Percentiles rank a stretch among this genome's conserved stretches.
These are phyloP conservation scores for Thecocarcelia acutangulata DNA, from an alignment of 2,888 invertebrate species.

Conservation along the genomic window DNA sequence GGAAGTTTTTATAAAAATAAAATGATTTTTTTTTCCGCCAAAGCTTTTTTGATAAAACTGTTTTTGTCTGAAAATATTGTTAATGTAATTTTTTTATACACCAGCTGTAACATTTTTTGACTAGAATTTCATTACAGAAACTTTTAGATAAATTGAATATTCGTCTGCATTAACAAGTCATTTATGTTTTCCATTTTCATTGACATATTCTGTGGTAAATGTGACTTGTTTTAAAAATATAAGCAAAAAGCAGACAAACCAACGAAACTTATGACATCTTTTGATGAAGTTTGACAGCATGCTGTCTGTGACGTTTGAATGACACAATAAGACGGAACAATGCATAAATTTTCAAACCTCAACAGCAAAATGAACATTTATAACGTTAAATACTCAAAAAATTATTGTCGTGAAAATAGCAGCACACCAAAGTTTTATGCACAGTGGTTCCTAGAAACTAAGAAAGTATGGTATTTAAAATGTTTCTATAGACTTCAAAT, in stretches of 20 bases:
- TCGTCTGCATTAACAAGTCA: background rate
- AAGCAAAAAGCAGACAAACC: slow-evolving; percentile 12
- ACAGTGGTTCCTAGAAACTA: background rate
- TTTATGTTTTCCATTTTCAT: background rate
- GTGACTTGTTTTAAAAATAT: slow-evolving; percentile 32
- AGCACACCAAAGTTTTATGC: background rate
- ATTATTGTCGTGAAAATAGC: background rate
- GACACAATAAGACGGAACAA: slow-evolving; percentile 47
- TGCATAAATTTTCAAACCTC: slow-evolving; percentile 40
- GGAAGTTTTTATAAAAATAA: too few species aligned
- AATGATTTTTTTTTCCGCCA: background rate
- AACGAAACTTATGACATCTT: slow-evolving; percentile 16
- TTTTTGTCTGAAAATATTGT: too few species aligned
- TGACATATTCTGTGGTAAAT: slow-evolving; percentile 47
- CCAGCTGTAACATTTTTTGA: background rate
- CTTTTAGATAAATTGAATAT: background rate
- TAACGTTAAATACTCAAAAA: slow-evolving; percentile 21
- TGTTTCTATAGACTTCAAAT: too few species aligned
- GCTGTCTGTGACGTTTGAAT: slow-evolving; percentile 51
- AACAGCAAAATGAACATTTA: slow-evolving; percentile 38
- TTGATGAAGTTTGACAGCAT: slow-evolving; percentile 58
- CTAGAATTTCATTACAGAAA: background rate
- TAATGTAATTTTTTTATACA: too few species aligned
- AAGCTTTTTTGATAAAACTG: background rate
- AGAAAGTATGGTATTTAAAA: background rate